Evolutionary conservation across 2,113 vertebrate species (phyloP).

Genomic region (Leptodactylus fuscus): DNA sequence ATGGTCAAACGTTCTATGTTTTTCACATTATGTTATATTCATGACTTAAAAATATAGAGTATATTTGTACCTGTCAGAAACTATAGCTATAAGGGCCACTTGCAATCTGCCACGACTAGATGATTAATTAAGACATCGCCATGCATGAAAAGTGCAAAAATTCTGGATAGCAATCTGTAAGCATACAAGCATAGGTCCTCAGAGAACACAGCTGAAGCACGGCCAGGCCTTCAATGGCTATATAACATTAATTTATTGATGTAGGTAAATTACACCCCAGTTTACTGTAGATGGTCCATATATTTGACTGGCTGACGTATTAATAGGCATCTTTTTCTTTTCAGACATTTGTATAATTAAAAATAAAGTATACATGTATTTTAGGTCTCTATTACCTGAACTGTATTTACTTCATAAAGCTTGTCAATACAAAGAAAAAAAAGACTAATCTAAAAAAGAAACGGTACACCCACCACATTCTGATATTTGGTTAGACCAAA

Average conservation of each 20-base stretch:
- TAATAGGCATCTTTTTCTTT: neutral
- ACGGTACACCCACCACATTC: too few relatives aligned
- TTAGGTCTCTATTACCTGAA: too few relatives aligned
- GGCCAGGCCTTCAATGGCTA: neutral
- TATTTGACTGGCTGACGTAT: neutral
- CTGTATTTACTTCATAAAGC: too few relatives aligned
- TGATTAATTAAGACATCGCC: neutral
- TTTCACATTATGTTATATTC: neutral
- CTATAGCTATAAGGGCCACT: neutral
- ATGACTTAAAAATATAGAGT: neutral
- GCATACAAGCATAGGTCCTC: neutral
- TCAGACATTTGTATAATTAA: neutral
- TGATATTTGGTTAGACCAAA: too few relatives aligned
- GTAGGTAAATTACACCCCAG: neutral
- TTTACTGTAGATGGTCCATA: neutral
- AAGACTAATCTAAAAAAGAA: too few relatives aligned
- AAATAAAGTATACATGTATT: neutral
- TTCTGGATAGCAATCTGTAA: conserved; percentile 4
- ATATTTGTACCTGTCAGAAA: neutral
- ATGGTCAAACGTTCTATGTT: too few relatives aligned
- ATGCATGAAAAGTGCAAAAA: neutral
- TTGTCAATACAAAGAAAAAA: too few relatives aligned
- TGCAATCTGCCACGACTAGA: neutral
- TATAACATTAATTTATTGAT: conserved; percentile 21
- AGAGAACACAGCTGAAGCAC: neutral